Conservation (phyloP, 2,888 invertebrate species). For the Antitype chi region DNA sequence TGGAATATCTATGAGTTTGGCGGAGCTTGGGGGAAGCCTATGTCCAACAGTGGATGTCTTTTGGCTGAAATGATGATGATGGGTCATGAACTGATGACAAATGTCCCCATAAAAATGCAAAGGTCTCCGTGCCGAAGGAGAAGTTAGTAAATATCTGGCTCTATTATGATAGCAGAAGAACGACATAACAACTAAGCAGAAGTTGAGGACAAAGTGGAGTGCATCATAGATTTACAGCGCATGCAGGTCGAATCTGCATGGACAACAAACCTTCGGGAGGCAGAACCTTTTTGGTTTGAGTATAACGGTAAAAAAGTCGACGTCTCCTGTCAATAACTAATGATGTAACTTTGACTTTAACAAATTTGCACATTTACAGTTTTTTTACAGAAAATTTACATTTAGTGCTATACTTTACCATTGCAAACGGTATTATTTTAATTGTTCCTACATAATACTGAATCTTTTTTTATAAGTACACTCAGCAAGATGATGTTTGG, state of each 20-base stretch:
- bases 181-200: background rate
- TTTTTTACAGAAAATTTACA: conserved; percentile 21
- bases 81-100: background rate
- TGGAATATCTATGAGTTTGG: background rate
- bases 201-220: background rate
- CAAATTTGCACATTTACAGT: conserved; percentile 35
- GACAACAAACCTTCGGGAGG: background rate
- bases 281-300: conserved; percentile 37
- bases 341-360: conserved; percentile 26
- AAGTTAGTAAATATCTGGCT: background rate
- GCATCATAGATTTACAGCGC: background rate
- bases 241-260: background rate
- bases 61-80: too few species aligned
- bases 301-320: background rate
- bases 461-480: background rate
- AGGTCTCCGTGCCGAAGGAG: background rate
- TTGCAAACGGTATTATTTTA: conserved; percentile 8
- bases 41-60: too few species aligned
- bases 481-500: conserved; percentile 70
- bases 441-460: background rate
- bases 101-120: background rate
- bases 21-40: too few species aligned
- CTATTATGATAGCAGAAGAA: background rate
- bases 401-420: background rate
- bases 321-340: conserved; percentile 16